Evolutionary conservation across 1,140 invertebrate species (phyloP), one percentile per base, ranked within the genome.

Genomic region (Dufourea novaeangliae): DNA sequence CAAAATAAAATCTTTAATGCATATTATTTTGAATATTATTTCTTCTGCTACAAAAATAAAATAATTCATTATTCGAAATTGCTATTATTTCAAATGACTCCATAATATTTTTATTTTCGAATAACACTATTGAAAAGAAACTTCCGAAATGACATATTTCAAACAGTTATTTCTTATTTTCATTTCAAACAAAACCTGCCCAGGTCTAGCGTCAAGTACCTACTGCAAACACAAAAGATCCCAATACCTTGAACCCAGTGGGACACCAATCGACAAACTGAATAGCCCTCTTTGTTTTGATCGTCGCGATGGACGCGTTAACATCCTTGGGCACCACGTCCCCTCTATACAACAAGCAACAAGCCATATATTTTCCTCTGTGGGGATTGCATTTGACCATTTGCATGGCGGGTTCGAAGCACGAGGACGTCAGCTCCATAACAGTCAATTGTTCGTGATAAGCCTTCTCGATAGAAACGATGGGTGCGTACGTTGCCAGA

Each of bases 381-480:
- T 79, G 82, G 0, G 88, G 84, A 52, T 92, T 88, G 70, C 88
- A 89, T 29, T 90, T 91, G 6, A 91, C 81, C 95, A 95, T 95
- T 79, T 94, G 94, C 90, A 96, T 97, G 1, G 92, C 87, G n/a
- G 96, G 94, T 78, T 97, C 96, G 84, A 97, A 97, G 83, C 96
- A 97, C 3, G 94, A 93, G 84, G 95, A 96, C 61, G 97, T 97
- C 22, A 97, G 93, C 79, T 97, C 95, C 52, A 94, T 93, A 22
- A 96, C 96, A 6, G 94, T 93, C 32, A 95, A 91, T 44, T 95
- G 94, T 74, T 97, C 96, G 80, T 97, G 96, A 69, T 94, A 94
- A 2, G 95, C 95, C 87, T 95, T 95, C 17, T 95, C 94, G 1
- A 94, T 94, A 2, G 95, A 94, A 34, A 96, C 93, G 8, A 97